Evolutionary conservation across 2,797 vertebrate species (phyloP), one percentile per base, ranked within the genome.

Genomic region (Periparus ater): DNA sequence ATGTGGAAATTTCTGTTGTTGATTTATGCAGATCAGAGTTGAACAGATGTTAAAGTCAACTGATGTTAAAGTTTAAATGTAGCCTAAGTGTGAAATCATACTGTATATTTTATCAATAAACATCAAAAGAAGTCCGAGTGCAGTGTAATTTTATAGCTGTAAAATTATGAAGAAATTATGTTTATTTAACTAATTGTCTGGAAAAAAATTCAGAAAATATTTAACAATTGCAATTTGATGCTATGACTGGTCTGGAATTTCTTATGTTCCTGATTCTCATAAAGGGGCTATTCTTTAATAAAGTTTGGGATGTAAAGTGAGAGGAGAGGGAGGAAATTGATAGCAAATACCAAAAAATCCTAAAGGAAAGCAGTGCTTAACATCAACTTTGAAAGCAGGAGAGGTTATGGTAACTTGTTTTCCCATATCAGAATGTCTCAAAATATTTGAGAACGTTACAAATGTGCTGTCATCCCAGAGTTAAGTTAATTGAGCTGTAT

Each of bases 401-500:
- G 15, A 70, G 62, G 27, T 81, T 54, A 55, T 75, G 30, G 29
- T 81, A 67, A 63, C n/a, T 79, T 66, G 2, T 82, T 93, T 94
- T 88, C 13, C n/a, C n/a, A 3, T 77, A 87, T 87, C 40, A 89
- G n/a, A 26, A 55, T 85, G 60, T 75, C 74, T 44, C 89, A 50
- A 90, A 94, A 89, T 93, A 91, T 76, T 48, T 82, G 83, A 77
- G 58, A 75, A 76, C 6, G 3, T 81, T 89, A 55, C 30, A 92
- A 50, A 47, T 72, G 48, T 68, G 27, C 73, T 89, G 80, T 70
- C 66, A 84, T 78, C n/a, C 42, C 26, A 51, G 51, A 87, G 47
- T 74, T 85, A 63, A 85, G 48, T 91, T 93, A 95, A 91, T 95
- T 94, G 88, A 88, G 45, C 51, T 36, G 2, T 55, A 84, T 90